Percentiles rank a stretch among this genome's conserved stretches.
Evolutionary conservation across 1,140 invertebrate species (phyloP).

Genomic region (Drosophila gunungcola): DNA sequence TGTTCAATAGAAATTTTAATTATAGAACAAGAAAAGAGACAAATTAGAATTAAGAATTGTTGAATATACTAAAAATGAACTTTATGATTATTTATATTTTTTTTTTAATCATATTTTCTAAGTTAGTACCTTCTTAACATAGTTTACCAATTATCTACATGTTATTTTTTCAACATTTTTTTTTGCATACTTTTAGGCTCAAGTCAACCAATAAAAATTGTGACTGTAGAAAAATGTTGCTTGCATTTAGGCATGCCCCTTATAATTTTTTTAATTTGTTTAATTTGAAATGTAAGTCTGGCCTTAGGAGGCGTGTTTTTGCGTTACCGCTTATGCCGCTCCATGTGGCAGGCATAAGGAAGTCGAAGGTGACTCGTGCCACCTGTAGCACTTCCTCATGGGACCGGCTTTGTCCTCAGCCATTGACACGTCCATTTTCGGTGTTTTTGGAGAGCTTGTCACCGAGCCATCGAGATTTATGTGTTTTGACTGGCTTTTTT

Average conservation of each 20-base stretch:
- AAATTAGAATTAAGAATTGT: too few species aligned
- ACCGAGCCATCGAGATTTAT: constrained; percentile 57
- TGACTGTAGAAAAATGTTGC: background rate
- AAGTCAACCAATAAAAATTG: background rate
- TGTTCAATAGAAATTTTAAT: background rate
- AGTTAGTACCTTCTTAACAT: background rate
- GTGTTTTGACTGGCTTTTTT: constrained; percentile 45
- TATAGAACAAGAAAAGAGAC: too few species aligned
- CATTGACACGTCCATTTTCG: constrained; percentile 36
- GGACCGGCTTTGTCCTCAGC: constrained; percentile 37
- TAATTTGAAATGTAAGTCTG: background rate
- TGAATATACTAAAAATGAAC: too few species aligned
- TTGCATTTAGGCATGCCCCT: constrained; percentile 18
- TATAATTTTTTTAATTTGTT: background rate
- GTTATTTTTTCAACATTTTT: background rate
- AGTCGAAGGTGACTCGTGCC: constrained; percentile 45
- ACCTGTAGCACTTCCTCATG: constrained; percentile 72
- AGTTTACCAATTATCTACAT: background rate
- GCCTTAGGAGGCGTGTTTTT: constrained; percentile 8
- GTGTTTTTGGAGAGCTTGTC: constrained; percentile 33
- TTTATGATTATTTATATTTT: too few species aligned
- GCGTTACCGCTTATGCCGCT: constrained; percentile 38
- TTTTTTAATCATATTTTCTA: background rate
- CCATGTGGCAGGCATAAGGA: constrained; percentile 68
- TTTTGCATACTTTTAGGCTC: constrained; percentile 12